Conservation (phyloP, 2,888 invertebrate genomes). For the Allygus modestus region DNA sequence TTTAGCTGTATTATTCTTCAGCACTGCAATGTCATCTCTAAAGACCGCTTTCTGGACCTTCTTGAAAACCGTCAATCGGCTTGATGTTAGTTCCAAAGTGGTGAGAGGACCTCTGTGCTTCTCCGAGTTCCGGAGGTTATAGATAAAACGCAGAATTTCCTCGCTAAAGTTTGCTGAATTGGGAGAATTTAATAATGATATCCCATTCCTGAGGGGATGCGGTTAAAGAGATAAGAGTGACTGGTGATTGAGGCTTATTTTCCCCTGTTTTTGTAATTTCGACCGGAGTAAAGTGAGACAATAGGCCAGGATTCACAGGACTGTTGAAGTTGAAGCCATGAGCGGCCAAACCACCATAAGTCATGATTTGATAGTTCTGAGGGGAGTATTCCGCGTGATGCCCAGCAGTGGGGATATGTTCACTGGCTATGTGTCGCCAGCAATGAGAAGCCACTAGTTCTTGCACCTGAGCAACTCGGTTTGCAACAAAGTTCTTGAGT, state of each 20-base stretch:
- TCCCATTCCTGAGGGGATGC: neutral
- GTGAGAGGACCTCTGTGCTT: neutral
- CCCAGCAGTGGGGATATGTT: slow-evolving; percentile 72
- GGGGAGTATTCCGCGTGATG: slow-evolving; percentile 70
- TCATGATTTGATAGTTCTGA: slow-evolving; percentile 64
- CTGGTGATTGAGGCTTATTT: neutral
- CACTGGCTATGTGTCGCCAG: slow-evolving; percentile 71
- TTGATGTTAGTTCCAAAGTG: neutral
- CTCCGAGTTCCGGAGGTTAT: neutral
- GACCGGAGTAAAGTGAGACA: neutral
- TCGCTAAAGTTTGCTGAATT: slow-evolving; percentile 26
- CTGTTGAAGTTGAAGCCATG: slow-evolving; percentile 66
- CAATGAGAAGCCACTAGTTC: slow-evolving; percentile 65
- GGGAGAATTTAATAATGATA: neutral
- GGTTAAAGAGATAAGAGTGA: neutral
- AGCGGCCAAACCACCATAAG: slow-evolving; percentile 69
- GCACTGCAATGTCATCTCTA: slow-evolving; percentile 37
- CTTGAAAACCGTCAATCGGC: slow-evolving; percentile 8
- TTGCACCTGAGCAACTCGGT: slow-evolving; percentile 71
- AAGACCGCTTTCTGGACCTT: slow-evolving; percentile 36
- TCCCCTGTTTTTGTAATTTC: slow-evolving; percentile 7
- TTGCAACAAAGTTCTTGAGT: slow-evolving; percentile 69
- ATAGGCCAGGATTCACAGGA: slow-evolving; percentile 59
- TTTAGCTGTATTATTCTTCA: slow-evolving; percentile 4
- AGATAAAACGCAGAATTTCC: slow-evolving; percentile 28